Conservation (phyloP, 2,113 vertebrate species). For the Piaya cayana region DNA sequence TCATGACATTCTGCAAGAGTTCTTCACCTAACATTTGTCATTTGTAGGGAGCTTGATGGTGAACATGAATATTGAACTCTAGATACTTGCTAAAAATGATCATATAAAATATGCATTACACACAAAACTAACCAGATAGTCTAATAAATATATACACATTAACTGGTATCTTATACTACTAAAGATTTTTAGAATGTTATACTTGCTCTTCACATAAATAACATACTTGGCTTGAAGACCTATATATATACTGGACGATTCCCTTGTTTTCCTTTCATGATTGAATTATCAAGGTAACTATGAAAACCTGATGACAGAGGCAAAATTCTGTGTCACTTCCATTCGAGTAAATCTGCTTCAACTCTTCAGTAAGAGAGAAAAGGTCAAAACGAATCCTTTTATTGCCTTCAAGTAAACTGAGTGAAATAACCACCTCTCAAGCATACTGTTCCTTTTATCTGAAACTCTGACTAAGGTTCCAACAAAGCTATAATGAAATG, state of each 20-base stretch:
- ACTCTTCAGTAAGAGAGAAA: not conserved
- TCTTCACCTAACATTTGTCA: not conserved
- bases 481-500: not conserved
- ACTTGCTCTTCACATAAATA: not conserved
- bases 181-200: not conserved
- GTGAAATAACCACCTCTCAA: not conserved
- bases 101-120: not conserved
- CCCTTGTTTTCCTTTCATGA: not conserved
- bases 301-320: not conserved
- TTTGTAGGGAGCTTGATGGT: not conserved
- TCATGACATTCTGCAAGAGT: not conserved
- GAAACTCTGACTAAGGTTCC: not conserved
- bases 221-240: not conserved
- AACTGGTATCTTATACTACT: not conserved
- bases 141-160: not conserved
- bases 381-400: not conserved
- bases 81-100: not conserved
- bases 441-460: not conserved
- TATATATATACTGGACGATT: not conserved
- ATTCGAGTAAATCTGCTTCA: not conserved
- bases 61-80: not conserved
- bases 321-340: not conserved
- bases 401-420: not conserved
- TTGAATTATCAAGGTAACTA: not conserved
- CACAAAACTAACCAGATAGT: not conserved